Evolutionary conservation across 2,113 vertebrate species (phyloP), one percentile per base, ranked within the genome.

Genomic region (Anhinga anhinga): DNA sequence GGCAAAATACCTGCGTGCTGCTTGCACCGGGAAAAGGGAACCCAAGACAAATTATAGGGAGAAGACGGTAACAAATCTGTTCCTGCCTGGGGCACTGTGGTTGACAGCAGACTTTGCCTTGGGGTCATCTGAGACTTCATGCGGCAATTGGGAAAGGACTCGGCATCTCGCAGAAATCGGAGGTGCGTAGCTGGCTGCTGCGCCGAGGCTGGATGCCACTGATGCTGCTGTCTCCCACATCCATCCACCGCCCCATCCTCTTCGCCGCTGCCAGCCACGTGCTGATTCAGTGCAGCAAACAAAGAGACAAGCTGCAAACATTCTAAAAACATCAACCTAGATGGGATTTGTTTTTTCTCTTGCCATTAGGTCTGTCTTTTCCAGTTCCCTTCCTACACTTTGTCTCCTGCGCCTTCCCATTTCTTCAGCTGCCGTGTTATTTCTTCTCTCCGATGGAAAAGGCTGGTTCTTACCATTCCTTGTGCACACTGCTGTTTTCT

Each of bases 401-500:
- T 32, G 22, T 13, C 25, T 70, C 19, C 77, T 30, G 50, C 44
- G 13, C 45, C 36, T 67, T 62, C 27, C 25, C 5, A 0, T 55
- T 70, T 18, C 82, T 76, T 12, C 66, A 76, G 66, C 49, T 49
- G 44, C 67, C 44, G 20, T 12, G 8, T 49, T 49, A 10, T 58
- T 61, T 42, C 73, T 83, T n/a, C 72, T 72, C 27, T 56, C 80
- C 2, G 11, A 38, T 45, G 76, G 14, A 45, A 45, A 26, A 53
- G 58, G 61, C 62, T 52, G 71, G 72, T 45, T 92, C 56, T 88
- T 34, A 0, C 59, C 63, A 19, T 78, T 93, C 86, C 72, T 65
- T 0, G 0, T 0, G 14, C 34, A 4, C 2, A 0, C 52, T 36
- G 53, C 65, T n/a, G 25, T 6, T 52, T 69, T 55, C 82, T 93